These are phyloP conservation scores for Temnothorax curvispinosus DNA, from an alignment of 1,140 invertebrate genomes.

Conservation along the genomic window DNA sequence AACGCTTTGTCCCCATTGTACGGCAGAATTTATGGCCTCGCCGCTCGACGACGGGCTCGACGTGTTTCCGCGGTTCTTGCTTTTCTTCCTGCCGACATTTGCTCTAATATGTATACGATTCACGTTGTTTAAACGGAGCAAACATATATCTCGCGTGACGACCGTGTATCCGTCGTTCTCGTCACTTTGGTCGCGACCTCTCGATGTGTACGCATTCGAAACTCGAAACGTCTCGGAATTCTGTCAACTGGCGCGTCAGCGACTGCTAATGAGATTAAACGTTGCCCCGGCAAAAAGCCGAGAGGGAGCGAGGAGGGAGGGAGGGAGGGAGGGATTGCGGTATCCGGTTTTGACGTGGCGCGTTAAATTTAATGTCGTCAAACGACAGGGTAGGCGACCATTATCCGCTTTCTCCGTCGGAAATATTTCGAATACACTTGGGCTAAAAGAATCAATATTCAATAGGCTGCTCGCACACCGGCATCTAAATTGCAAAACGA, in stretches of 20 bases:
- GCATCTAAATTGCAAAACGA: conserved; percentile 41
- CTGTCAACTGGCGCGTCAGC: neutral
- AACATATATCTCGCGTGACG: neutral
- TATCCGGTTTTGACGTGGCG: neutral
- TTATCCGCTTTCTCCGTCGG: neutral
- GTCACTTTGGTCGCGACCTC: neutral
- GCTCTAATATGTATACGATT: neutral
- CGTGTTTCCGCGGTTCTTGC: conserved; percentile 21
- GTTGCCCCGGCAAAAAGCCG: neutral
- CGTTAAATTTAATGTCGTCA: neutral
- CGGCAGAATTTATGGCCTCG: conserved; percentile 7
- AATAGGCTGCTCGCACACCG: neutral
- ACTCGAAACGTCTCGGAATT: neutral
- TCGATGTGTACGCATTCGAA: neutral
- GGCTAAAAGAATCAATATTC: conserved; percentile 40
- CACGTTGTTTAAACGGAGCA: neutral
- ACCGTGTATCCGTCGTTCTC: neutral
- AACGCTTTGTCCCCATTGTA: conserved; percentile 40
- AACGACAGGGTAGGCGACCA: neutral
- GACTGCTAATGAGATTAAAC: conserved; percentile 16
- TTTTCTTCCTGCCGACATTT: neutral
- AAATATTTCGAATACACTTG: neutral
- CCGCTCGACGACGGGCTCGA: neutral
- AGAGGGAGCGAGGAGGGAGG: too few relatives aligned
- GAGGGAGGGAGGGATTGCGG: neutral